Percentiles rank a stretch among this genome's conserved stretches.
phyloP scores from a whole-genome alignment of 2,888 invertebrate genomes.

The Plagodis dolabraria region DNA sequence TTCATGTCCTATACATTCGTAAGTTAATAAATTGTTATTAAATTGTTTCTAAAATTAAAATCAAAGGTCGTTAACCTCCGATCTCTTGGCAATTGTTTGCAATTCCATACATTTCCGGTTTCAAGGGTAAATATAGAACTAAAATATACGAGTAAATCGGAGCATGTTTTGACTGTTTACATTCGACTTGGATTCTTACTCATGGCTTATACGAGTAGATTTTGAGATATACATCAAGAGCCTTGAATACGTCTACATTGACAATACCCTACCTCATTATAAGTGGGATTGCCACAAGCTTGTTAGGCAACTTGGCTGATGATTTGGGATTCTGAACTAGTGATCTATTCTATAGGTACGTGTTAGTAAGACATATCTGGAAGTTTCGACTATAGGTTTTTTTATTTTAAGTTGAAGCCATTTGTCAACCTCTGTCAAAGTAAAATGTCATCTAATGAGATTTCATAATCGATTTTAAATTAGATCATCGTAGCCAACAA shows the following conservation, averaged over 20 bases:
- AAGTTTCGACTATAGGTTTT: neutral
- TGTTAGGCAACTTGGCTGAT: no score
- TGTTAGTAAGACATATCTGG: no score
- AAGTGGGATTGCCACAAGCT: no score
- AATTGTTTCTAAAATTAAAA: slow-evolving; percentile 18
- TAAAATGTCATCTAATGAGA: neutral
- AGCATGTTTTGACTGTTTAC: neutral
- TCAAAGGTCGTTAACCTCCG: slow-evolving; percentile 16
- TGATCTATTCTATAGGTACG: no score
- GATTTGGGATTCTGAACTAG: no score
- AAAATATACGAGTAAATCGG: slow-evolving; percentile 1
- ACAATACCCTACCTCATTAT: no score
- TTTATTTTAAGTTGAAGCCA: neutral
- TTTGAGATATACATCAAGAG: neutral
- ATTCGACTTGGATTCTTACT: neutral
- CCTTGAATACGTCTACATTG: no score
- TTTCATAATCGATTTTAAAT: slow-evolving; percentile 2
- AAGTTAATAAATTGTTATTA: no score
- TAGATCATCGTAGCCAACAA: slow-evolving; percentile 32
- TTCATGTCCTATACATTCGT: no score
- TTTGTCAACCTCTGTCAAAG: slow-evolving; percentile 5
- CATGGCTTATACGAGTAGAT: neutral
- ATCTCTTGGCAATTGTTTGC: slow-evolving; percentile 28
- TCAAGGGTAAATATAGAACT: slow-evolving; percentile 8
- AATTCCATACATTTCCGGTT: slow-evolving; percentile 31